Evolutionary conservation across 2,797 vertebrate genomes (phyloP), one percentile per base, ranked within the genome.

Genomic region (Helostoma temminkii): DNA sequence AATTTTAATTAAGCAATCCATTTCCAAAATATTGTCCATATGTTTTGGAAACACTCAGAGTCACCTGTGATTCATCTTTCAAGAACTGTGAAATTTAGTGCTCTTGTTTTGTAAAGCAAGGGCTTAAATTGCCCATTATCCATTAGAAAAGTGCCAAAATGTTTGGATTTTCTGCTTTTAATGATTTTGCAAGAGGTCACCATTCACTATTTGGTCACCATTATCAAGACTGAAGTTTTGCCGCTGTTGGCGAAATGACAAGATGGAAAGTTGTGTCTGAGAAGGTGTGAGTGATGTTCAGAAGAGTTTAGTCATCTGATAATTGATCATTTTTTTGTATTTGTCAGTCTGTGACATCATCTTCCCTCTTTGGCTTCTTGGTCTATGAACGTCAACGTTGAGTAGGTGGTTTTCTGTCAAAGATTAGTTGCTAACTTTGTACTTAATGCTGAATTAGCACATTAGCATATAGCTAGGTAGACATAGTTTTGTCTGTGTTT

Each of bases 41-140:
- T 86, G 56, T 84, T 88, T 75, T 73, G 76, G 70, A 87, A 82
- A 84, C 72, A 81, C 46, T 24, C 11, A 21, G 39, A 74, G 65
- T 73, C 67, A 30, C 64, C 48, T 47, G 28, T 21, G 42, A 50
- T 80, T 37, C 10, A 6, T 68, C 50, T 26, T 21, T 30, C 18
- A 28, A 34, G 25, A 32, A 47, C 15, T 50, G 41, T 36, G 32
- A 59, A 54, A 50, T 43, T 6, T 2, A 9, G n/a, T 22, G 19
- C 42, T 52, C 22, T 47, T 66, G 65, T 74, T 80, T 80, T 67
- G 72, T 81, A 54, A 74, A 60, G 34, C 10, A 14, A n/a, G 14
- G 37, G 43, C 10, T 76, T 53, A 61, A 26, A 34, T 48, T 50
- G 7, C 39, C 22, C 37, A 25, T 72, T 61, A 60, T 56, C 41